Percentiles rank a stretch among this genome's conserved stretches.
These are phyloP conservation scores for Pseudotriccus pelzelni DNA, from an alignment of 2,797 vertebrate genomes.

Conservation along the genomic window DNA sequence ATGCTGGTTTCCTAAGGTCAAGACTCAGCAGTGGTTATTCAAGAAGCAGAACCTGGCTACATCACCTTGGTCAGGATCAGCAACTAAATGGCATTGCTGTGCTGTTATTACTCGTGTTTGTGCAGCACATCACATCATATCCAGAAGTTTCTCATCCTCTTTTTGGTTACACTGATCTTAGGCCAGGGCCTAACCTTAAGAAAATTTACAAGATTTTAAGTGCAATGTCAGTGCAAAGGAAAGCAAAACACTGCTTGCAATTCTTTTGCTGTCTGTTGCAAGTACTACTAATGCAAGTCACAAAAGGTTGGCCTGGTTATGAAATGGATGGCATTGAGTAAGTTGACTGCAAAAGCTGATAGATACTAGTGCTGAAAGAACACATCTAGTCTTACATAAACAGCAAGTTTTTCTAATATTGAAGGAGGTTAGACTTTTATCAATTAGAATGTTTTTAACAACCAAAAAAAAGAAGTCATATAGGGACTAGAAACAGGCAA, in stretches of 20 bases:
- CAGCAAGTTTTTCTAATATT: background rate
- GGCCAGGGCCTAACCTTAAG: background rate
- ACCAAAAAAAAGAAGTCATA: background rate
- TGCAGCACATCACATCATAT: background rate
- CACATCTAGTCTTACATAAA: background rate
- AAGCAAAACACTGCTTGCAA: background rate
- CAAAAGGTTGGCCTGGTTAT: background rate
- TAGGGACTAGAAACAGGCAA: background rate
- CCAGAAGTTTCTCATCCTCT: background rate
- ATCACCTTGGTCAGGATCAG: background rate
- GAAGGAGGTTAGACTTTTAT: background rate
- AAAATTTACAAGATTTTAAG: background rate
- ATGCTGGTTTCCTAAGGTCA: background rate
- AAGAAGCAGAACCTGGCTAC: background rate
- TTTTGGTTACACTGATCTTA: background rate
- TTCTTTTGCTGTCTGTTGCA: background rate
- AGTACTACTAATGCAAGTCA: background rate
- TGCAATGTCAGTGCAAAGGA: background rate
- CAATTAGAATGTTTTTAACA: background rate
- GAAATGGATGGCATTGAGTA: background rate
- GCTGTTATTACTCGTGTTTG: background rate
- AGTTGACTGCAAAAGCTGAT: background rate
- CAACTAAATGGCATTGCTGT: background rate
- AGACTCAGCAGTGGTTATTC: background rate
- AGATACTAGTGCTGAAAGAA: background rate